Conservation (phyloP, 2,113 vertebrate genomes). For the Mugil cephalus region DNA sequence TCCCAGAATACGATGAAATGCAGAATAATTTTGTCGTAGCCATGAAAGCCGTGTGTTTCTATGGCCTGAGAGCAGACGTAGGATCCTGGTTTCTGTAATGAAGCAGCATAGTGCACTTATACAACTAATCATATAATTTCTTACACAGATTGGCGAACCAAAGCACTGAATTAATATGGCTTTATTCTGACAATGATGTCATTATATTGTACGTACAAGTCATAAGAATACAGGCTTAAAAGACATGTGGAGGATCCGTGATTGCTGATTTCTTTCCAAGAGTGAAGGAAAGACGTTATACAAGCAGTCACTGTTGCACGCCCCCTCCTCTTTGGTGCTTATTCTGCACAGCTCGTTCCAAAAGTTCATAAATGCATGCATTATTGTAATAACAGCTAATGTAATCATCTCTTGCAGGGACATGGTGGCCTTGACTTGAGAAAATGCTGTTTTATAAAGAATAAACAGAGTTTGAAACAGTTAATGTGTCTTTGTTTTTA, state of each 20-base stretch:
- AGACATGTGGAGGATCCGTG: constrained; percentile 5
- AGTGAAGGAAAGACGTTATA: constrained; percentile 34
- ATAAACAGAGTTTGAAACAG: constrained; percentile 63
- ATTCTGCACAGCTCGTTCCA: constrained; percentile 57
- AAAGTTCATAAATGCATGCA: constrained; percentile 58
- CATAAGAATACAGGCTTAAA: constrained; percentile 19
- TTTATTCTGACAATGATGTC: constrained; percentile 14
- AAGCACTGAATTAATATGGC: background rate
- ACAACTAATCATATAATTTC: background rate
- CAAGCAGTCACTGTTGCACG: constrained; percentile 56
- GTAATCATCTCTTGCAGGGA: constrained; percentile 49
- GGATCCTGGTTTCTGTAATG: background rate
- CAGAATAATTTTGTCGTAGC: background rate
- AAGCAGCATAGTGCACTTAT: constrained; percentile 22
- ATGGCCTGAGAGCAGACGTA: background rate
- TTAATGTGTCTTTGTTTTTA: background rate
- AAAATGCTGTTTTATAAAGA: constrained; percentile 64
- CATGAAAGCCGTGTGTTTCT: background rate
- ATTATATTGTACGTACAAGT: background rate
- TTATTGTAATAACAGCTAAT: constrained; percentile 34
- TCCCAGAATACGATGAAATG: constrained; percentile 25
- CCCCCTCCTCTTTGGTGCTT: constrained; percentile 57
- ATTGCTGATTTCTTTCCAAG: constrained; percentile 37
- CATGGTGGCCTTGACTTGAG: constrained; percentile 43
- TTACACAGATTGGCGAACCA: background rate